Evolutionary conservation across 2,888 invertebrate species (phyloP), one percentile per base, ranked within the genome.

Genomic region (Pseudococcus longispinus): DNA sequence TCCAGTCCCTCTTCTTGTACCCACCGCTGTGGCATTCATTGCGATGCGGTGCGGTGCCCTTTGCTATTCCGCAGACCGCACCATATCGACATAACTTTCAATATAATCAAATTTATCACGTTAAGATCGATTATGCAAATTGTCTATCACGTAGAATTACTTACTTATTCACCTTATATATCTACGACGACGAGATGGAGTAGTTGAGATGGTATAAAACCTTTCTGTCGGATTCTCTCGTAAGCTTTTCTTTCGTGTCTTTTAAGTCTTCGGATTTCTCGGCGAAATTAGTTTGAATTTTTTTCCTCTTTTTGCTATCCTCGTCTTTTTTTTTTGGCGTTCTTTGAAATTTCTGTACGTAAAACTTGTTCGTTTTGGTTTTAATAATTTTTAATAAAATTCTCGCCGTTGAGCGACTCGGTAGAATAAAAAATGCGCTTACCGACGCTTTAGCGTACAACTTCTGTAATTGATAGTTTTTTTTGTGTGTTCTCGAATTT

Each of bases 371-470:
- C 60, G 60, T 23, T 70, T 70, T 18, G 29, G 29, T 70, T 70
- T 70, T 70, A 29, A 70, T 70, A 70, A 70, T 70, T 70, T 70
- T 70, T 70, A 70, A 70, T 70, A 29, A 70, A 70, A 29, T 70
- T 29, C 29, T 29, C 29, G 29, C 8, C 29, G 26, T 29, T 20
- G 70, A 18, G 70, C 70, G 29, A 70, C 29, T 70, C 29, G 29
- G 9, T 4, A 3, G 70, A 6, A 70, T 70, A 29, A 70, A 29
- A 70, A 70, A 65, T 65, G 65, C 65, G 65, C 23, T 65, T 65
- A 26, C 26, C 65, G 70, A 29, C 60, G 60, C 23, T 60, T 23
- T 18, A 15, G 6, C 70, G 70, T 29, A 29, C n/a, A 26, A 70
- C 18, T 70, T 70, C 29, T 70, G 70, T 70, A 70, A 70, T 70